phyloP scores from a whole-genome alignment of 2,113 vertebrate species.

The Phoxinus phoxinus region DNA sequence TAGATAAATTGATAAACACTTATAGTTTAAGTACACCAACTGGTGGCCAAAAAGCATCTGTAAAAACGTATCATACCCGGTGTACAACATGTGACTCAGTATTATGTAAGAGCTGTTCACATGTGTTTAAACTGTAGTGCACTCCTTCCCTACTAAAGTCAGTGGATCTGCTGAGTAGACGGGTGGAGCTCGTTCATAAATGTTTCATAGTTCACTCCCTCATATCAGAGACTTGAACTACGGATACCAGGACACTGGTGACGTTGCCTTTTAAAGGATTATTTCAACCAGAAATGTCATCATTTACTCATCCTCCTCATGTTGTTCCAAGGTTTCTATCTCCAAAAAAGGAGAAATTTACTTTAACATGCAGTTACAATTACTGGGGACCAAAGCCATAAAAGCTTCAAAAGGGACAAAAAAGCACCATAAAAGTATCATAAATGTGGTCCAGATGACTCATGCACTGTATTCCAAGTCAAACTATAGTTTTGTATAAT shows the following conservation, averaged over 20 bases:
- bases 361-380: background rate
- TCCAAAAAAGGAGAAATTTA: background rate
- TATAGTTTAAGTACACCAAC: background rate
- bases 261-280: background rate
- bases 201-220: slow-evolving; percentile 17
- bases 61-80: background rate
- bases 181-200: slow-evolving; percentile 2
- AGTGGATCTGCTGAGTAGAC: slow-evolving; percentile 4
- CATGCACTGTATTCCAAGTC: background rate
- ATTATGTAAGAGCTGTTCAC: slow-evolving; percentile 21
- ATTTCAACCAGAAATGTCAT: background rate
- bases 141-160: background rate
- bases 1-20: background rate
- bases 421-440: background rate
- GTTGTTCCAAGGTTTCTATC: background rate
- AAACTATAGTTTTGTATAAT: background rate
- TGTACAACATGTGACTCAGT: slow-evolving; percentile 11
- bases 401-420: background rate
- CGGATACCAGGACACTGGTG: background rate
- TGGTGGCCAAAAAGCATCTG: slow-evolving; percentile 13
- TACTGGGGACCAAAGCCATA: background rate
- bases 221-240: slow-evolving; percentile 8
- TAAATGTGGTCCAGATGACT: background rate
- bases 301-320: background rate
- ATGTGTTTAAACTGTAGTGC: background rate